These are phyloP conservation scores for Lepetodrilus schrolli DNA, from an alignment of 2,888 invertebrate species.

Conservation along the genomic window DNA sequence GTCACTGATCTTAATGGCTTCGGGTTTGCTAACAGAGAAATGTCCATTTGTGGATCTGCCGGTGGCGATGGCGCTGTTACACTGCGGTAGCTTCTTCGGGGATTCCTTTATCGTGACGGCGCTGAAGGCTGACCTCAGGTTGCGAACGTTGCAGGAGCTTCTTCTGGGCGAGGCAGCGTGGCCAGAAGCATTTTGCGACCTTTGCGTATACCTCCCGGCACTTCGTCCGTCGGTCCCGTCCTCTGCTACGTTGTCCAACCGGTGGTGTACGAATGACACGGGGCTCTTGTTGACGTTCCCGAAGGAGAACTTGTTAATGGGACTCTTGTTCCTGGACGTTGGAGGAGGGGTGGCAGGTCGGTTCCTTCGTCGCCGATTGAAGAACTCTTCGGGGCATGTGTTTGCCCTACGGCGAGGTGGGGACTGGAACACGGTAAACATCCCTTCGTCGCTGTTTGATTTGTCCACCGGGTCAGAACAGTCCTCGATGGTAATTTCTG, in stretches of 20 bases:
- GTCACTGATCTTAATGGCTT: neutral
- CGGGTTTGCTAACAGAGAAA: neutral
- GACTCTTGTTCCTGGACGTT: constrained; percentile 1
- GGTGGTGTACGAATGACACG: constrained; percentile 41
- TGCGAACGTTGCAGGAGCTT: neutral
- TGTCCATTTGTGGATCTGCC: neutral
- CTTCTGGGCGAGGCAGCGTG: neutral
- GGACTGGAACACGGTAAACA: constrained; percentile 3
- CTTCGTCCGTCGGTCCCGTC: neutral
- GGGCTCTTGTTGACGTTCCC: constrained; percentile 25
- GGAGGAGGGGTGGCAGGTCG: constrained; percentile 39
- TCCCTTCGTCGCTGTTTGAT: neutral
- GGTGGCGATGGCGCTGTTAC: neutral
- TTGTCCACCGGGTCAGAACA: constrained; percentile 34
- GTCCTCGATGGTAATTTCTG: constrained; percentile 42
- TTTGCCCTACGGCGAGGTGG: constrained; percentile 36
- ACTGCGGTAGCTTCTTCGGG: too few species aligned
- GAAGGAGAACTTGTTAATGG: constrained; percentile 34
- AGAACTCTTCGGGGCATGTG: constrained; percentile 46
- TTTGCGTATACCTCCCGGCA: neutral
- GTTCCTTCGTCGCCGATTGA: constrained; percentile 28
- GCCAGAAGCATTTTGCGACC: neutral
- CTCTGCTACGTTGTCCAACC: constrained; percentile 39
- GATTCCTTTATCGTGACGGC: neutral
- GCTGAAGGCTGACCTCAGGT: neutral